Evolutionary conservation across 2,888 invertebrate genomes (phyloP), one percentile per base, ranked within the genome.

Genomic region (Embidobia sp.): DNA sequence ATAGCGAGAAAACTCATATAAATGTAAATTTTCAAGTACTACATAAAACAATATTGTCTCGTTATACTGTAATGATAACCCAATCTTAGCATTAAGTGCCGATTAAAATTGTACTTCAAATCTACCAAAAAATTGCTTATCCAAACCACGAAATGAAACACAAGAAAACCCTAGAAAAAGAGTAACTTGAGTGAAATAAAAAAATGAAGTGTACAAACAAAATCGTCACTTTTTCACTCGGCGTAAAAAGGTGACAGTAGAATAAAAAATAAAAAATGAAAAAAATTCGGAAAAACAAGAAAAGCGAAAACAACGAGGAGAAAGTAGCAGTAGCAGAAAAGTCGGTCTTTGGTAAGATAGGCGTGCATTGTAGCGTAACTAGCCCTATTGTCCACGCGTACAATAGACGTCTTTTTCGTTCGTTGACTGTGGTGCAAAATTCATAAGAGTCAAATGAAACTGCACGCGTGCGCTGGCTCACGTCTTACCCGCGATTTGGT

Each of bases 331-430:
- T 11, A 3, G 46, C 8, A 26, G 37, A 61, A 70, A 72, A 61
- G 76, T 42, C 72, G 35, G 46, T 73, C 63, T 63, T 67, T 75
- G 51, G 48, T 55, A 59, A 63, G 53, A 63, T 77, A 61, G 63
- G n/a, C 44, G 22, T 44, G 63, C 55, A 69, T 69, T 59, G 74
- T 59, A 18, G 63, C 55, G 64, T 73, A 73, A 78, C 69, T 75
- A 78, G 74, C 75, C 64, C 80, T 77, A 84, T 84, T 84, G 84
- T 84, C 74, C 81, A 79, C 75, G 37, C 37, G 48, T 63, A 83
- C 83, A 83, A 84, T 83, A 77, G 82, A 69, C 77, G 80, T 82
- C 83, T 82, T 83, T 83, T 79, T 82, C 73, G 84, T 83, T 84
- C 83, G 81, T 83, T 84, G 77, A 73, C 73, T 77, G 73, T 19